Base-by-base conservation (phyloP, 2,113 vertebrate species). In the Tamias sibiricus region DNA sequence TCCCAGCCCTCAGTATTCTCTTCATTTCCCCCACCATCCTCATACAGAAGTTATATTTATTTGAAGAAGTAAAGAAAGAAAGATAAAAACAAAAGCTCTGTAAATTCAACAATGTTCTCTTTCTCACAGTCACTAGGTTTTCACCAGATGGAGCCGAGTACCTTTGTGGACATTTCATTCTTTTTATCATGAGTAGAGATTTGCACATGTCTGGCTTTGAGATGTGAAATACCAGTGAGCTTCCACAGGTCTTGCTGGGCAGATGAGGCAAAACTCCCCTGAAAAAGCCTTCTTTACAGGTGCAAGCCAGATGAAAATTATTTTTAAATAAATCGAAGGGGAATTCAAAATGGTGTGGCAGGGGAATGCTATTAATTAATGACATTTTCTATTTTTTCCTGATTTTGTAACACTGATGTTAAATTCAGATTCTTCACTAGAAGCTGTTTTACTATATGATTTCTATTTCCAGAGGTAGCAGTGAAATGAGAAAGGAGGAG, bases 91-190 rank as follows among this genome's bases (percentile, higher is more conserved):
- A 83, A 52, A 93, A 95, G 28, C 13, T 47, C 74, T 49, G 6
- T 90, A 93, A 92, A 91, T 97, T 96, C 80, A 95, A 44, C n/a
- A 71, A 76, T 57, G 77, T 94, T 95, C 76, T 69, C 64, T 95
- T 82, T 74, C 64, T 95, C 64, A 80, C 10, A 49, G 59, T 94
- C 68, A 80, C 68, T 86, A 79, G 86, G 86, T 76, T 96, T 95
- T 92, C 24, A 93, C 59, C 52, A 95, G 66, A 84, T 77, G 71
- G 84, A 87, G 54, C 84, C 35, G 28, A 26, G 44, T 86, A 90
- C n/a, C 81, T 95, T 74, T 92, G 81, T 83, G 57, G 44, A 74
- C 86, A 77, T 75, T 95, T 88, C 54, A 62, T 79, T 90, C 77
- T 94, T 96, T 94, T 94, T 81, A 66, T 95, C 82, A 71, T 13